Evolutionary conservation across 1,140 invertebrate genomes (phyloP), one percentile per base, ranked within the genome.

Genomic region (Hylaeus anthracinus): DNA sequence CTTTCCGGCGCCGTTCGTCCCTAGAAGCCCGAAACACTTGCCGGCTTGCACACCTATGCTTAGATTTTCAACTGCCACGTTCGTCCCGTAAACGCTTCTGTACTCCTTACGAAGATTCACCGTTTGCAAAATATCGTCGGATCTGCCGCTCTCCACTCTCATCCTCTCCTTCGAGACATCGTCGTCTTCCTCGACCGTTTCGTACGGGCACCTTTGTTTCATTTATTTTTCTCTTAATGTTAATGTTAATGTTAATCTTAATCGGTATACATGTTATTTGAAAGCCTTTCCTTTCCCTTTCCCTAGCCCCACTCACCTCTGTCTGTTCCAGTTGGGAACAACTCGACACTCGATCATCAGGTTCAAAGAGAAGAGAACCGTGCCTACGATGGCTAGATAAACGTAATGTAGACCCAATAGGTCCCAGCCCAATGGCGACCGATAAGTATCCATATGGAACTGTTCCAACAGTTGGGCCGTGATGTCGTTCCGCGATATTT

Each of bases 1-100:
- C 93, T 99, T 99, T 5, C 98, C 98, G 5, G 98, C 98, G 1
- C 98, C 98, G 82, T 96, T 95, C 1, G 94, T 92, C 1, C 97
- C 97, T 2, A 98, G 89, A 26, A 98, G 93, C 3, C 97, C 97
- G 93, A 98, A 98, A 90, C 97, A 98, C 92, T 97, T 96, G 2
- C 96, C 96, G n/a, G 94, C 93, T 64, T 95, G 94, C 0, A 97
- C 96, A 0, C 95, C 95, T 87, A 98, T 95, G 88, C 94, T 96
- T 2, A 98, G 88, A 63, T 95, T 94, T 76, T 96, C 95, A 0
- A 98, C 97, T 1, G 96, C 96, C 0, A 92, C 87, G 72, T 92
- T 91, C 1, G 81, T 92, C 0, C 92, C 94, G 26, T 90, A 90
- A 71, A 93, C 91, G 51, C 91, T 90, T 3, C 83, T 90, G 89